Base-by-base conservation (phyloP, 2,113 vertebrate species). In the Ameiurus melas region DNA sequence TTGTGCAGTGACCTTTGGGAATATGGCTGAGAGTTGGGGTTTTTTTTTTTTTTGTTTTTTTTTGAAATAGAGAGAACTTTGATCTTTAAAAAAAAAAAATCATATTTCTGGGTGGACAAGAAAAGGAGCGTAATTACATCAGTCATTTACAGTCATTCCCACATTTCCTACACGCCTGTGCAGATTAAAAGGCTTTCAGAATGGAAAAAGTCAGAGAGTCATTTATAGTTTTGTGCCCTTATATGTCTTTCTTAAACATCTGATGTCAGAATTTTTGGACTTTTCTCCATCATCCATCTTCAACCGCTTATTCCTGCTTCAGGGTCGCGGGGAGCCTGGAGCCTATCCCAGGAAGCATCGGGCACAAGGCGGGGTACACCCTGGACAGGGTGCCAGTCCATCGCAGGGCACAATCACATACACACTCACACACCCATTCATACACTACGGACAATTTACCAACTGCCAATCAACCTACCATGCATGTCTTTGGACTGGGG, bases 1-100 rank as follows among this genome's bases (percentile, higher is more conserved):
- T 82, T 36, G 36, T 39, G 55, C 20, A 25, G 9, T 93, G 93
- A 92, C 91, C 91, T 84, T 88, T 85, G 90, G 91, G 92, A 92
- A 91, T 92, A 8, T 53, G 83, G 55, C 89, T 16, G 89, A 27
- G 84, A 84, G 92, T 90, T 2, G 43, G 5, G 5, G 4, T 4
- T 43, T 43, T 43, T 4, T 47, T 43, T 43, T 3, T 39, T 9
- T 36, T 13, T 43, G n/a, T 14, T 51, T 25, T 22, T 92, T 90
- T 90, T 85, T 87, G 86, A 92, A 91, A 88, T 90, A 84, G 77
- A 81, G 9, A 27, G 80, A 8, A 71, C 89, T 93, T 94, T 93
- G 91, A 92, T 93, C 89, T 93, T 90, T 84, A 5, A 71, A 87
- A 89, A 90, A 89, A 90, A 6, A 89, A 90, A 7, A 47, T 75